Conservation (phyloP, 2,113 vertebrate genomes). For the Amblyornis subalaris region DNA sequence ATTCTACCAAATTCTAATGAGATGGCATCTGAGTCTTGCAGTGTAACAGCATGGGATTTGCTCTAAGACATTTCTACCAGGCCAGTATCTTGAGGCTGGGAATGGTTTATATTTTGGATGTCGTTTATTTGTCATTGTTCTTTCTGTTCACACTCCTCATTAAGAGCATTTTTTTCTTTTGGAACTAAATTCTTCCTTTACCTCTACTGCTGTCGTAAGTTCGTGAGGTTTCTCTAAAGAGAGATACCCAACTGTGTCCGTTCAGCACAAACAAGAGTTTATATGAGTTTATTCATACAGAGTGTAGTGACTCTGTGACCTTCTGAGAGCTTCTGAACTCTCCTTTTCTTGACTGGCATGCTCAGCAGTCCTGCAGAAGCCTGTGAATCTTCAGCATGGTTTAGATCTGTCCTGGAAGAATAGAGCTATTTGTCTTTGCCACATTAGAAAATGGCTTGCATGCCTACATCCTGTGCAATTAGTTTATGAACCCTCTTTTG, state of each 20-base stretch:
- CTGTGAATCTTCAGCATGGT: conserved; percentile 37
- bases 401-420: conserved; percentile 43
- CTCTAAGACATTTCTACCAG: neutral
- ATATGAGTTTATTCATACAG: neutral
- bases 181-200: neutral
- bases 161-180: neutral
- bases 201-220: neutral
- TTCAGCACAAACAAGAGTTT: neutral
- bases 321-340: neutral
- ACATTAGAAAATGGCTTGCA: conserved; percentile 47
- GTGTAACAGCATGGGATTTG: neutral
- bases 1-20: neutral
- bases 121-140: conserved; percentile 40
- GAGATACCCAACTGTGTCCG: neutral
- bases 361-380: neutral
- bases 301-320: neutral
- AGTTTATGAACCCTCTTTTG: conserved; percentile 37
- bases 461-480: conserved; percentile 53
- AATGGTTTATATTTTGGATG: conserved; percentile 21
- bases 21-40: neutral
- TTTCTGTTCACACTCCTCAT: neutral
- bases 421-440: conserved; percentile 54
- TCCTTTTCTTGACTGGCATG: neutral
- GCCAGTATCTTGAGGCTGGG: neutral
- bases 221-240: neutral